These are phyloP conservation scores for Amblyraja radiata DNA, from an alignment of 2,797 vertebrate genomes.

Conservation along the genomic window DNA sequence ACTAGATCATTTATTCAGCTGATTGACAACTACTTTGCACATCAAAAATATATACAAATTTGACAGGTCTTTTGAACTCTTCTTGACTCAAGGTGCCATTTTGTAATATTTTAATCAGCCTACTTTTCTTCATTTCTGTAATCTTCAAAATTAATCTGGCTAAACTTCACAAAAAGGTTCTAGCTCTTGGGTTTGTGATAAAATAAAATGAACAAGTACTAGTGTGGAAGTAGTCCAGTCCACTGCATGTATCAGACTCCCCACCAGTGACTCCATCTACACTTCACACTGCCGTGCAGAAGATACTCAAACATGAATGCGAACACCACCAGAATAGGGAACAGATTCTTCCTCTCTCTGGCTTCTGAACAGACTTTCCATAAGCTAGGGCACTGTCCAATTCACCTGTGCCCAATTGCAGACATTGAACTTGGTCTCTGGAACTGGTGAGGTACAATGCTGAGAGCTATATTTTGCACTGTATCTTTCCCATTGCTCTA, in stretches of 20 bases:
- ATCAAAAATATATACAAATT: neutral
- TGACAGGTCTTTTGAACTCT: neutral
- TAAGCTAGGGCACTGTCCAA: no score
- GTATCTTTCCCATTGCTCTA: no score
- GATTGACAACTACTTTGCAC: neutral
- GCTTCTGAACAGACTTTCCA: no score
- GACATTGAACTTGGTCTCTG: no score
- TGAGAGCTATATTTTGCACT: no score
- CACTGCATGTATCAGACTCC: no score
- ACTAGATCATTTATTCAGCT: neutral
- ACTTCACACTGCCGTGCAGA: no score
- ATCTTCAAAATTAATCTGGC: neutral
- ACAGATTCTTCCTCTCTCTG: no score
- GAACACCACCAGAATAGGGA: neutral
- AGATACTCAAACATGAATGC: neutral
- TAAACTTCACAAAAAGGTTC: neutral
- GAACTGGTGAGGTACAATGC: no score
- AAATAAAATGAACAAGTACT: neutral
- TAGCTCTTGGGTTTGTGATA: neutral
- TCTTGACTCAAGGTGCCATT: neutral
- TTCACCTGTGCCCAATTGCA: no score
- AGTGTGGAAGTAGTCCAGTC: no score
- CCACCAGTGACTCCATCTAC: no score
- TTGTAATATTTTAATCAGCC: neutral
- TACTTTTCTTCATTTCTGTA: neutral